Evolutionary conservation across 2,888 invertebrate species (phyloP).

Genomic region (Nephrotoma appendiculata): DNA sequence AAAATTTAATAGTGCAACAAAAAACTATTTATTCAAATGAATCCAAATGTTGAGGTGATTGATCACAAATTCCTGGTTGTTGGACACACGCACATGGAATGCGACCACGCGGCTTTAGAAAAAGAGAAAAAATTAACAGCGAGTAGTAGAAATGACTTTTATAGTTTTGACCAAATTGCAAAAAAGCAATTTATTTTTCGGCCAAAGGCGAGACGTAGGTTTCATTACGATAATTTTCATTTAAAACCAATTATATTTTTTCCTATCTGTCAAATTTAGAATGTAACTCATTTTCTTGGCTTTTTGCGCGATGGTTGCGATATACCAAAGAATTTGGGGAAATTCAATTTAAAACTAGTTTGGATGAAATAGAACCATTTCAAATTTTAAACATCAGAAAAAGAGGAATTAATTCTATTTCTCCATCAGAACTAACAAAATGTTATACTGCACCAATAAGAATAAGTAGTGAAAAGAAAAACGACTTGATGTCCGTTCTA

Average conservation of each 20-base stretch:
- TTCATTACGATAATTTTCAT: too few relatives aligned
- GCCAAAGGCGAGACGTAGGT: too few relatives aligned
- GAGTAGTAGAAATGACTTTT: not conserved
- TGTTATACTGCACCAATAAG: not conserved
- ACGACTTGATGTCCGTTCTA: not conserved
- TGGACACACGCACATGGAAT: not conserved
- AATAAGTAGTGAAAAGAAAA: not conserved
- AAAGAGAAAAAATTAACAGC: not conserved
- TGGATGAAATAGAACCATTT: too few relatives aligned
- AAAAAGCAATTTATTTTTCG: too few relatives aligned
- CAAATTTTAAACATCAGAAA: too few relatives aligned
- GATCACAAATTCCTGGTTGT: not conserved
- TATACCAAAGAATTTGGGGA: not conserved
- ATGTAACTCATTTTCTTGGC: not conserved
- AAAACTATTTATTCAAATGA: not conserved
- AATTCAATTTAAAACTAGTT: not conserved
- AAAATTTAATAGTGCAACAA: not conserved
- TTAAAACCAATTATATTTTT: too few relatives aligned
- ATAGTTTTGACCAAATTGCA: not conserved
- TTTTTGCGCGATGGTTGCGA: not conserved
- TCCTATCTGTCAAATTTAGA: not conserved
- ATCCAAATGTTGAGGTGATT: not conserved
- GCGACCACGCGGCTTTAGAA: not conserved
- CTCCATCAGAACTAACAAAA: too few relatives aligned
- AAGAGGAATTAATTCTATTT: too few relatives aligned